Conservation (phyloP, 2,888 invertebrate species). For the Melieria crassipennis region DNA sequence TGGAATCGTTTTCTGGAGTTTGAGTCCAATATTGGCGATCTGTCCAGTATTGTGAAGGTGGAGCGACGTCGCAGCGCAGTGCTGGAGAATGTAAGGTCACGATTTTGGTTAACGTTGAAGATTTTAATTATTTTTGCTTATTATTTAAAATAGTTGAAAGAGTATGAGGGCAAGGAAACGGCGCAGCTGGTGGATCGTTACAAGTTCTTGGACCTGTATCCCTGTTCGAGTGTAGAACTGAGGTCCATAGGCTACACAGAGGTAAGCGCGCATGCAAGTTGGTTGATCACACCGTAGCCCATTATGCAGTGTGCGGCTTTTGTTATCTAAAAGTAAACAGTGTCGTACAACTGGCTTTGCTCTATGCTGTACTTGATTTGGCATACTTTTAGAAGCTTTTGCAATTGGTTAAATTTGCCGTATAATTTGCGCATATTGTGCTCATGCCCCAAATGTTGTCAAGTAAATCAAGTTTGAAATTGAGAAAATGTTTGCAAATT, state of each 20-base stretch:
- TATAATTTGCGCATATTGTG: no score
- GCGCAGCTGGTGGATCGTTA: slow-evolving; percentile 96
- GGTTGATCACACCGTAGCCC: neutral
- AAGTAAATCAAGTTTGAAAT: neutral
- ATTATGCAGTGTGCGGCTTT: no score
- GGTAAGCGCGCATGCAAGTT: slow-evolving; percentile 62
- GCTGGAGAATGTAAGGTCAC: slow-evolving; percentile 78
- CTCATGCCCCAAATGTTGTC: neutral
- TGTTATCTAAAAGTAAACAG: no score
- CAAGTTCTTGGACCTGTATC: slow-evolving; percentile 93
- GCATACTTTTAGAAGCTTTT: neutral
- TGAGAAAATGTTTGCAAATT: slow-evolving; percentile 9
- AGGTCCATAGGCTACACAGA: slow-evolving; percentile 87
- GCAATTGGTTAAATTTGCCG: neutral
- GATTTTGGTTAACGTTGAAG: neutral
- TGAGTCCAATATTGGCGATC: slow-evolving; percentile 97
- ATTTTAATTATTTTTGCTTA: slow-evolving; percentile 22
- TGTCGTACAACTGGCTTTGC: no score
- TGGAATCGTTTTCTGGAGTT: slow-evolving; percentile 99
- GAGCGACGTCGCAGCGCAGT: slow-evolving; percentile 92
- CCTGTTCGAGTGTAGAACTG: slow-evolving; percentile 90
- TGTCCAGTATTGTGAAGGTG: slow-evolving; percentile 97
- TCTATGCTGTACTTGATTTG: no score
- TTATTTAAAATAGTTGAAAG: slow-evolving; percentile 76
- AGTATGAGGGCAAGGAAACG: slow-evolving; percentile 97